Base-by-base conservation (phyloP, 2,113 vertebrate genomes). In the Ploceus nigricollis region DNA sequence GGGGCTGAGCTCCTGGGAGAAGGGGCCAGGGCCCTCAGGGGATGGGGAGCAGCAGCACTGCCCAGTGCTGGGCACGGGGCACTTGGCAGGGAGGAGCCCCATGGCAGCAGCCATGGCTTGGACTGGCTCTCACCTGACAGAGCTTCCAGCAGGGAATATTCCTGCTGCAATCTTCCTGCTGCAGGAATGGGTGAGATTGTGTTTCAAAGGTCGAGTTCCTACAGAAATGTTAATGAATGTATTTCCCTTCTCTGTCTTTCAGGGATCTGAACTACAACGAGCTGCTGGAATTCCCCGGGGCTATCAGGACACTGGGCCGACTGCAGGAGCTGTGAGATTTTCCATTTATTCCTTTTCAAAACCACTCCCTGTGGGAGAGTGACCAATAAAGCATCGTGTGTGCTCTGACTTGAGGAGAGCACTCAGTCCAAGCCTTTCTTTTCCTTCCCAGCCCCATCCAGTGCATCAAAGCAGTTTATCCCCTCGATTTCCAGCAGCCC, bases 261-360 rank as follows among this genome's bases (percentile, higher is more conserved):
- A 99, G 99, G 90, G 99, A 99, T 97, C 97, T 99, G 95, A 99
- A 99, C 97, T 99, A 99, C 98, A 99, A 99, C 25, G 97, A 99
- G 94, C 97, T 99, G 90, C 98, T 97, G 96, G 99, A 99, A 97
- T 99, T 99, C 94, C 99, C 99, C 4, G 91, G 98, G 94, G 99
- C 99, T 80, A 98, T 99, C 97, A 98, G 98, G 96, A 99, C 98
- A 3, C 98, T 99, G 90, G 98, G 98, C 84, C 98, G 99, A 92
- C 99, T 99, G 96, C 99, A 99, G 97, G 99, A 99, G 97, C 98
- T 99, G 99, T 99, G 97, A 99, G 99, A 98, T 44, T 87, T 94
- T 82, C 91, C 90, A 28, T 82, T 76, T 90, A 58, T 87, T 89
- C 87, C 64, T 85, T 95, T 77, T 57, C 64, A 69, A 81, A 91